phyloP scores from a whole-genome alignment of 2,888 invertebrate species.

The Dermolepida albohirtum region DNA sequence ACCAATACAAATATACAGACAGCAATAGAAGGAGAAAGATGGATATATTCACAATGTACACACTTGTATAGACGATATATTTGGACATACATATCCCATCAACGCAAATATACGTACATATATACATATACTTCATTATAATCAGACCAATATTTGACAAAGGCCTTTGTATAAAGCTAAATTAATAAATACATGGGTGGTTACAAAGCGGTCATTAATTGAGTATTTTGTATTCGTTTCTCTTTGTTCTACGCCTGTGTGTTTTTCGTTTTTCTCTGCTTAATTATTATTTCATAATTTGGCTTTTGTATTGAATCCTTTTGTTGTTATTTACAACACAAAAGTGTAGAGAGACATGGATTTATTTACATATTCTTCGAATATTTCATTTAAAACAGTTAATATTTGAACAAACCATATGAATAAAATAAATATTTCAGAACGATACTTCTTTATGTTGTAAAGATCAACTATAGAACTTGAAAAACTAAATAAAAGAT shows the following conservation, averaged over 20 bases:
- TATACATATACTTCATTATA: conserved; percentile 45
- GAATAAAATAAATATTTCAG: too few species aligned
- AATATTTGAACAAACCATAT: too few species aligned
- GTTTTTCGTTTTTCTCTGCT: conserved; percentile 4
- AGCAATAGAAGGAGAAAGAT: conserved; percentile 42
- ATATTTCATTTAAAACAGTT: too few species aligned
- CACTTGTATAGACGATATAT: conserved; percentile 30
- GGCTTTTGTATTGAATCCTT: background rate
- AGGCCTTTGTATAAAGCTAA: conserved; percentile 55
- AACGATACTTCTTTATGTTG: too few species aligned
- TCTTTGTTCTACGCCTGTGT: conserved; percentile 1
- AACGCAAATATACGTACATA: background rate
- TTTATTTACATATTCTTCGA: too few species aligned
- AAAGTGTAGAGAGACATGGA: background rate
- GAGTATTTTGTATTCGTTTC: conserved; percentile 40
- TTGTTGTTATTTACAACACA: conserved; percentile 13
- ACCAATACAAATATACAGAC: conserved; percentile 50
- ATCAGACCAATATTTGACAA: conserved; percentile 59
- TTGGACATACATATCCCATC: background rate
- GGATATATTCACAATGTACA: conserved; percentile 5
- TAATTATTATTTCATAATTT: conserved; percentile 22
- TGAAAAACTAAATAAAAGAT: too few species aligned
- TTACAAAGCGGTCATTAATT: conserved; percentile 41
- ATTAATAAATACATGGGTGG: conserved; percentile 43
- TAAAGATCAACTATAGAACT: too few species aligned